These are phyloP conservation scores for Petrolisthes cinctipes DNA, from an alignment of 2,888 invertebrate species.

Conservation along the genomic window DNA sequence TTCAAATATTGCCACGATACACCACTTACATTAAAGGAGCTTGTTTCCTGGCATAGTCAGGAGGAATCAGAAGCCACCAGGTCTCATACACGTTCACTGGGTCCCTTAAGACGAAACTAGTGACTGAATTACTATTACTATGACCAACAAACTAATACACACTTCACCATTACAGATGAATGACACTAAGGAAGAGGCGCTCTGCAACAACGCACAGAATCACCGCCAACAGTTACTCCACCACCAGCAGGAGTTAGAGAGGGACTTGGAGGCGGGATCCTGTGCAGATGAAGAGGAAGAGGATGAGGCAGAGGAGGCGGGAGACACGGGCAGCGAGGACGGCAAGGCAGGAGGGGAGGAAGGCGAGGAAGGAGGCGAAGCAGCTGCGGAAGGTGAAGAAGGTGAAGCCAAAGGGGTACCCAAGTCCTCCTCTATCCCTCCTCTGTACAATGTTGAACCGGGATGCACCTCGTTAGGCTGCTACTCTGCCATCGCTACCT, in stretches of 20 bases:
- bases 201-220: constrained; percentile 53
- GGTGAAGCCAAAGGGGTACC: not conserved
- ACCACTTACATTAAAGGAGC: no score
- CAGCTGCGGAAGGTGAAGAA: not conserved
- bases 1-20: no score
- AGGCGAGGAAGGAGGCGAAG: constrained; percentile 20
- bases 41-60: no score
- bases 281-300: constrained; percentile 47
- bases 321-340: not conserved
- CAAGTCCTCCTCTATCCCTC: constrained; percentile 31
- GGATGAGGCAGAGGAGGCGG: constrained; percentile 1
- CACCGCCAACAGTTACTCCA: constrained; percentile 48
- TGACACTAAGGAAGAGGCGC: constrained; percentile 52
- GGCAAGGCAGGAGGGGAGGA: constrained; percentile 11
- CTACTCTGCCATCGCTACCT: constrained; percentile 61
- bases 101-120: no score
- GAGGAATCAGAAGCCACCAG: no score
- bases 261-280: constrained; percentile 50
- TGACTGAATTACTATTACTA: not conserved
- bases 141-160: not conserved
- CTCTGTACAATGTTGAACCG: constrained; percentile 55
- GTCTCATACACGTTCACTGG: no score
- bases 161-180: constrained; percentile 26
- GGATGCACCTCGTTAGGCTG: constrained; percentile 62
- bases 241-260: constrained; percentile 53